These are phyloP conservation scores for Etheostoma perlongum DNA, from an alignment of 2,797 vertebrate species.

Conservation along the genomic window DNA sequence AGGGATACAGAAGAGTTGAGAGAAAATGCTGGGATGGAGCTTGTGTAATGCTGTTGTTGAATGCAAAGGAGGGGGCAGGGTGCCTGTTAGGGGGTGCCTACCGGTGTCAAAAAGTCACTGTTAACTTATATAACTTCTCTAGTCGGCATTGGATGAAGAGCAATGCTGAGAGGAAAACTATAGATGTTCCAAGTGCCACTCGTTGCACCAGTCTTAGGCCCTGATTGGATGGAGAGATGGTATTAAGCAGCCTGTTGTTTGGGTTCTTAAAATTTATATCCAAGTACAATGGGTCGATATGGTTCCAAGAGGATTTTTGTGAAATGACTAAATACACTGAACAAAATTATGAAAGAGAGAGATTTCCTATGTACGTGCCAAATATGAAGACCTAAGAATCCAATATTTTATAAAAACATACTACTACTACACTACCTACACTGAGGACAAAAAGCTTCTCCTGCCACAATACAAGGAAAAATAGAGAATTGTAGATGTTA, in stretches of 20 bases:
- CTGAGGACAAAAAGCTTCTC: no score
- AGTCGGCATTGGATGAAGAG: conserved; percentile 34
- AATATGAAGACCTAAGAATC: no score
- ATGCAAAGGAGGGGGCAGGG: conserved; percentile 40
- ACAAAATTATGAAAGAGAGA: no score
- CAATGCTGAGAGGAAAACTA: conserved; percentile 34
- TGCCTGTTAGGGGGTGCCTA: conserved; percentile 25
- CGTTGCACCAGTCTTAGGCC: neutral
- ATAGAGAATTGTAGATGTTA: no score
- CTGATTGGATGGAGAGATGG: conserved; percentile 22
- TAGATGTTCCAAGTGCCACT: conserved; percentile 39
- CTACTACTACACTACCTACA: no score
- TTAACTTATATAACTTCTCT: conserved; percentile 65
- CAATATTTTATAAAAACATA: no score
- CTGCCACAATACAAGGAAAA: no score
- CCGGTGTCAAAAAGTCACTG: conserved; percentile 59
- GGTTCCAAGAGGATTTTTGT: conserved; percentile 3
- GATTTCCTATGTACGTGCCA: no score
- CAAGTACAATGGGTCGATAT: neutral
- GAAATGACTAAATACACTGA: no score
- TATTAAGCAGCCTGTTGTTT: conserved; percentile 21
- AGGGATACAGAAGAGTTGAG: conserved; percentile 42
- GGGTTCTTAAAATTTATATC: conserved; percentile 7
- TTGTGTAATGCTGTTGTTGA: conserved; percentile 67
- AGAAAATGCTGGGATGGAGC: conserved; percentile 56